Evolutionary conservation across 2,888 invertebrate genomes (phyloP).

Genomic region (Amiota communis): DNA sequence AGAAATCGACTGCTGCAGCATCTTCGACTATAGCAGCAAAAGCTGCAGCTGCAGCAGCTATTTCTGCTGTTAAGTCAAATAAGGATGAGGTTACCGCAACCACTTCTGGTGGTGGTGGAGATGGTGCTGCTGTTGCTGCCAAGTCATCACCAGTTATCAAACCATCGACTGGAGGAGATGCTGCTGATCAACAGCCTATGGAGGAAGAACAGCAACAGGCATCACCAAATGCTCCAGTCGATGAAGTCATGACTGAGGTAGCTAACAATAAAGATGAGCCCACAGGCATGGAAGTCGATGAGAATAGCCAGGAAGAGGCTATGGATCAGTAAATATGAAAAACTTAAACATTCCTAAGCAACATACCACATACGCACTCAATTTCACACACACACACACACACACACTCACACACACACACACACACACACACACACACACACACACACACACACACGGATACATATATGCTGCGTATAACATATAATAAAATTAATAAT

Average conservation of each 20-base stretch:
- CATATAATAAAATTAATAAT: no score
- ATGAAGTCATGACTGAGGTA: slow-evolving; percentile 69
- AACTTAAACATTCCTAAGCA: not conserved
- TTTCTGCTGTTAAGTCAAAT: not conserved
- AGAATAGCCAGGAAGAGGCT: slow-evolving; percentile 73
- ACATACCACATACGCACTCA: not conserved
- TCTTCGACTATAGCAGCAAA: not conserved
- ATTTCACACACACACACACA: no score
- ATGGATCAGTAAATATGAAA: slow-evolving; percentile 70
- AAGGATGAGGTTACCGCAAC: not conserved
- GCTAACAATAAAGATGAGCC: slow-evolving; percentile 66
- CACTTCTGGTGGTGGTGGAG: slow-evolving; percentile 15
- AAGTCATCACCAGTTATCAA: slow-evolving; percentile 31
- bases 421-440: no score
- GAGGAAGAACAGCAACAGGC: slow-evolving; percentile 56
- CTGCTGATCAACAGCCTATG: slow-evolving; percentile 53
- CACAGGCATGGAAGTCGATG: slow-evolving; percentile 72
- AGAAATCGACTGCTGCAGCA: not conserved
- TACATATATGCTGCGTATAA: not conserved
- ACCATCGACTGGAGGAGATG: not conserved
- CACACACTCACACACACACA: no score
- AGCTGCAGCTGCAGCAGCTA: slow-evolving; percentile 44
- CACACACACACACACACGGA: not conserved
- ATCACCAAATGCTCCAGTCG: slow-evolving; percentile 56
- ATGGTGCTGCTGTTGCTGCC: not conserved